These are phyloP conservation scores for Osmoderma eremita DNA, from an alignment of 2,888 invertebrate genomes.

Conservation along the genomic window DNA sequence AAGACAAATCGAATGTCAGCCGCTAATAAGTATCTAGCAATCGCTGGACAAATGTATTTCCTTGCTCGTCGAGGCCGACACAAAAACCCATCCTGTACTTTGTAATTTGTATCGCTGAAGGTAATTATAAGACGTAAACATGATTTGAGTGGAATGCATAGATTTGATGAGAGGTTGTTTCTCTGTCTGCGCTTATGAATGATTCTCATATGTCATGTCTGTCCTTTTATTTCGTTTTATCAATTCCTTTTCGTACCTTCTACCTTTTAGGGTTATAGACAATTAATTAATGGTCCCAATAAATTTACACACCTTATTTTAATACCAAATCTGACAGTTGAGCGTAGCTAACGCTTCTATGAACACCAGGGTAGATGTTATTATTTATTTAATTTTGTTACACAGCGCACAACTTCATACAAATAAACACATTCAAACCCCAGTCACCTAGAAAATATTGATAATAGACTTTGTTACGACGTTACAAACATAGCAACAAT, in stretches of 20 bases:
- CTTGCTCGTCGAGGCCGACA: constrained; percentile 62
- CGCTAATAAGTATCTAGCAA: constrained; percentile 67
- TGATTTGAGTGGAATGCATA: constrained; percentile 53
- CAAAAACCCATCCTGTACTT: constrained; percentile 63
- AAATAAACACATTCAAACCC: too few species aligned
- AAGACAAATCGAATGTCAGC: constrained; percentile 68
- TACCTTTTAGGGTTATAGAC: constrained; percentile 39
- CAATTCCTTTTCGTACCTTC: constrained; percentile 37
- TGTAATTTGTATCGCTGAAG: constrained; percentile 65
- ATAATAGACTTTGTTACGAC: too few species aligned
- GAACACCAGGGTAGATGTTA: constrained; percentile 4
- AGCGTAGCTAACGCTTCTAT: not conserved
- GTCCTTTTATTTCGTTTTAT: constrained; percentile 40
- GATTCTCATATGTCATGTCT: constrained; percentile 48
- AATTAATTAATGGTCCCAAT: constrained; percentile 41
- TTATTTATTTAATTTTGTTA: constrained; percentile 24
- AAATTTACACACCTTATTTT: constrained; percentile 38
- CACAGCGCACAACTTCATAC: not conserved
- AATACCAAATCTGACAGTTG: constrained; percentile 22
- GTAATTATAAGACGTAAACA: constrained; percentile 62
- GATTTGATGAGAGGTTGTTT: constrained; percentile 51
- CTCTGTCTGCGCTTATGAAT: constrained; percentile 49
- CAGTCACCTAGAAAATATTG: too few species aligned
- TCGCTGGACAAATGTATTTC: constrained; percentile 65
- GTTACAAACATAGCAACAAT: too few species aligned